phyloP scores from a whole-genome alignment of 1,140 invertebrate genomes.

The Megalonaias nervosa region DNA sequence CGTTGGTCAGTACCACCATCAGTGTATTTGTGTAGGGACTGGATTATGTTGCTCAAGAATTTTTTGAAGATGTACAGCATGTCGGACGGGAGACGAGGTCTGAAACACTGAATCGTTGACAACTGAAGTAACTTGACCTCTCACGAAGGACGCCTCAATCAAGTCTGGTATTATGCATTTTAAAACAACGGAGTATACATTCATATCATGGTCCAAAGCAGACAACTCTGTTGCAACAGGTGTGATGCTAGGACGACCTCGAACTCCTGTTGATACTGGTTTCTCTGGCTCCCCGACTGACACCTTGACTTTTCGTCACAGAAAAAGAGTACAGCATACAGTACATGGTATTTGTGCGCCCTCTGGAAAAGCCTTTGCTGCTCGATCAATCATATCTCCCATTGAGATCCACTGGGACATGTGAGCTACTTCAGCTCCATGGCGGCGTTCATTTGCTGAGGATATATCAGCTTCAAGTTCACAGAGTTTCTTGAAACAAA shows the following conservation, averaged over 20 bases:
- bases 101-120: slow-evolving; percentile 40
- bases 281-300: slow-evolving; percentile 29
- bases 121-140: slow-evolving; percentile 17
- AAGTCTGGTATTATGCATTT: slow-evolving; percentile 26
- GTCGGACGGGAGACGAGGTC: slow-evolving; percentile 1
- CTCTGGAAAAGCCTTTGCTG: slow-evolving; percentile 17
- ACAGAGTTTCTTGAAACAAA: slow-evolving; percentile 13
- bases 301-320: slow-evolving; percentile 34
- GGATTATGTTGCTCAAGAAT: neutral
- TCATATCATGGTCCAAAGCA: slow-evolving; percentile 39
- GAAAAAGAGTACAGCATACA: neutral
- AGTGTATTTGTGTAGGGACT: slow-evolving; percentile 10
- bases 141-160: slow-evolving; percentile 26
- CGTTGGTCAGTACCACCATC: slow-evolving; percentile 24
- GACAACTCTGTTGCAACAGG: slow-evolving; percentile 1
- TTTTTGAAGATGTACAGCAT: neutral
- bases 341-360: slow-evolving; percentile 28
- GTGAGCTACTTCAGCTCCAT: slow-evolving; percentile 22
- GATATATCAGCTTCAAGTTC: slow-evolving; percentile 10
- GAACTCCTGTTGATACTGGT: slow-evolving; percentile 25
- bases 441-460: slow-evolving; percentile 35
- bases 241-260: slow-evolving; percentile 21
- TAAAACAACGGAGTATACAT: slow-evolving; percentile 12
- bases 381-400: slow-evolving; percentile 24
- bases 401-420: slow-evolving; percentile 33